Evolutionary conservation across 1,140 invertebrate genomes (phyloP).

Genomic region (Microplitis mediator): DNA sequence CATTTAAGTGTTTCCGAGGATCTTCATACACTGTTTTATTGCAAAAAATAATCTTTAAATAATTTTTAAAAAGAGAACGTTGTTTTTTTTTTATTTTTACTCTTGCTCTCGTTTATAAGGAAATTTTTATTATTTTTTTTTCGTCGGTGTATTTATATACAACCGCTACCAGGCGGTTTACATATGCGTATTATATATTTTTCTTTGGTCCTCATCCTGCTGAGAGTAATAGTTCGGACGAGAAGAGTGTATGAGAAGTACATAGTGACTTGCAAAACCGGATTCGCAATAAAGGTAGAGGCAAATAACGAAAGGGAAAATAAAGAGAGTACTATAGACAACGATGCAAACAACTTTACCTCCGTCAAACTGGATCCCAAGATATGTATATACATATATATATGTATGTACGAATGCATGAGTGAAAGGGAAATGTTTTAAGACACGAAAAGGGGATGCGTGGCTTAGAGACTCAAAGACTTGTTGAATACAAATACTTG

Average conservation of each 20-base stretch:
- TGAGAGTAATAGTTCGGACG: neutral
- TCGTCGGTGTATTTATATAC: too few species aligned
- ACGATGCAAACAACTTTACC: conserved; percentile 11
- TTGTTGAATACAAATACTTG: neutral
- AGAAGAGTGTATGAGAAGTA: neutral
- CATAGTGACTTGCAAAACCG: conserved; percentile 47
- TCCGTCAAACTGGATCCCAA: conserved; percentile 23
- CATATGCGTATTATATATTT: neutral
- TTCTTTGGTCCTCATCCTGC: neutral
- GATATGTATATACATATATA: neutral
- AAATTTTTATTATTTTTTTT: too few species aligned
- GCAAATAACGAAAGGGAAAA: conserved; percentile 21
- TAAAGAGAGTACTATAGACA: conserved; percentile 7
- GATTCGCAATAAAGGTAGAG: conserved; percentile 56
- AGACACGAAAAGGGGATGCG: conserved; percentile 39
- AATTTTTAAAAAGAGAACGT: neutral
- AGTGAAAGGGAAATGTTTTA: conserved; percentile 45
- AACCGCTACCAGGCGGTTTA: too few species aligned
- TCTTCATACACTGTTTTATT: neutral
- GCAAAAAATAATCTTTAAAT: neutral
- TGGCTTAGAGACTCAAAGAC: neutral
- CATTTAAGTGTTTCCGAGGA: neutral
- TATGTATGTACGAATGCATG: conserved; percentile 8
- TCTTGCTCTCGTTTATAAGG: too few species aligned
- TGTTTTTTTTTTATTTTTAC: neutral